These are phyloP conservation scores for Polia nebulosa DNA, from an alignment of 2,888 invertebrate genomes.

Conservation along the genomic window DNA sequence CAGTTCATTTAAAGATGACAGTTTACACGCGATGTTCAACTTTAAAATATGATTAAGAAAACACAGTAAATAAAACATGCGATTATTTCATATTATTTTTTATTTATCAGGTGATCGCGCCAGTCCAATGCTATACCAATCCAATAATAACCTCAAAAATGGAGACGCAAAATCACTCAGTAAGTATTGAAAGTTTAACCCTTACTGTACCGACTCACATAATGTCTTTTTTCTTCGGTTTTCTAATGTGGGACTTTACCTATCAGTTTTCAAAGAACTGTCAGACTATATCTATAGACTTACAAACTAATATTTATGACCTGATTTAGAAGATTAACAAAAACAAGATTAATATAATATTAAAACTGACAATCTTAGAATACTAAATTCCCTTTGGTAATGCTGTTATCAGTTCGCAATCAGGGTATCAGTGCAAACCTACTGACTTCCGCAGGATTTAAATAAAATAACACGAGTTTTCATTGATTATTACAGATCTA, in stretches of 20 bases:
- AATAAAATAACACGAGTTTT: constrained; percentile 14
- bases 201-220: neutral
- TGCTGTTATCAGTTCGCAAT: constrained; percentile 27
- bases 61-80: neutral
- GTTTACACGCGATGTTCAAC: too few relatives aligned
- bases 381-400: neutral
- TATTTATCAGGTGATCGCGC: constrained; percentile 73
- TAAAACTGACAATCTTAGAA: neutral
- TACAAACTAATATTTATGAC: constrained; percentile 13
- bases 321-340: constrained; percentile 30
- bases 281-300: constrained; percentile 4
- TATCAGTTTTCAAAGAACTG: constrained; percentile 5
- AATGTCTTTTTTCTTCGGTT: neutral
- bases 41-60: too few relatives aligned
- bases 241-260: neutral
- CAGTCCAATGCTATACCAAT: constrained; percentile 73
- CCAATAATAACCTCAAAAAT: constrained; percentile 78
- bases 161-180: constrained; percentile 85
- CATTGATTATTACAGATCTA: constrained; percentile 4
- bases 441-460: constrained; percentile 32
- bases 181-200: constrained; percentile 69
- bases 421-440: constrained; percentile 20
- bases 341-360: neutral
- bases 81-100: neutral
- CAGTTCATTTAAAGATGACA: neutral